phyloP scores from a whole-genome alignment of 2,797 vertebrate genomes.

The Hypotaenidia philippensis region DNA sequence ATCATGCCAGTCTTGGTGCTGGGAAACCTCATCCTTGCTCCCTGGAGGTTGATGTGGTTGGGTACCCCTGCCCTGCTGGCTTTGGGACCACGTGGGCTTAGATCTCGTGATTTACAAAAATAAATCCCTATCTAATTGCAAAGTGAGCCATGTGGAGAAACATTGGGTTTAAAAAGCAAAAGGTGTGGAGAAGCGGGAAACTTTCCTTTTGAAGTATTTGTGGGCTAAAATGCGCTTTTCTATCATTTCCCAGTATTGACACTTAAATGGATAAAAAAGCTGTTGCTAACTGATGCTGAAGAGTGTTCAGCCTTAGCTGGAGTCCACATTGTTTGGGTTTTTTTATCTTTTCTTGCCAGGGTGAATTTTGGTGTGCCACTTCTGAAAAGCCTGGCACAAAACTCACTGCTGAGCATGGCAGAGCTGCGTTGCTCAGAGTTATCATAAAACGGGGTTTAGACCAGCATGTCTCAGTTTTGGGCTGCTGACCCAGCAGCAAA shows the following conservation, averaged over 20 bases:
- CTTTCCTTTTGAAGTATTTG: neutral
- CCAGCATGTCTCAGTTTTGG: neutral
- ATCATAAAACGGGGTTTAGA: neutral
- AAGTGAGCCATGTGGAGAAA: neutral
- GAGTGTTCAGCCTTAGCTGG: neutral
- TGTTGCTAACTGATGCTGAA: neutral
- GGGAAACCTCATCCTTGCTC: neutral
- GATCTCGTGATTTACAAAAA: neutral
- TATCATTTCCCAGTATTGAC: neutral
- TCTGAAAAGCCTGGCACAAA: neutral
- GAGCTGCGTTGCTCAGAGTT: neutral
- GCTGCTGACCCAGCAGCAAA: neutral
- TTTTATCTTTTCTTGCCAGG: neutral
- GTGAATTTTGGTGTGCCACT: neutral
- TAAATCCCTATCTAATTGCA: neutral
- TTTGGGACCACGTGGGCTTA: neutral
- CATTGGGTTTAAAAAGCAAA: neutral
- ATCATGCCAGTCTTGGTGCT: neutral
- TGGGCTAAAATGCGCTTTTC: neutral
- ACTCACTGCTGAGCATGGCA: neutral
- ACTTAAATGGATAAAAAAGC: slow-evolving; percentile 20
- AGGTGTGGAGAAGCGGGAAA: neutral
- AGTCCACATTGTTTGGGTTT: neutral
- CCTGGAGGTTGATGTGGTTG: neutral
- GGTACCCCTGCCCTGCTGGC: neutral